A percentile compares a stretch with the other conserved stretches of the same genome.
These are phyloP conservation scores for Arbacia lixula DNA, from an alignment of 53 echinoderm and acorn worm species.

Conservation along the genomic window DNA sequence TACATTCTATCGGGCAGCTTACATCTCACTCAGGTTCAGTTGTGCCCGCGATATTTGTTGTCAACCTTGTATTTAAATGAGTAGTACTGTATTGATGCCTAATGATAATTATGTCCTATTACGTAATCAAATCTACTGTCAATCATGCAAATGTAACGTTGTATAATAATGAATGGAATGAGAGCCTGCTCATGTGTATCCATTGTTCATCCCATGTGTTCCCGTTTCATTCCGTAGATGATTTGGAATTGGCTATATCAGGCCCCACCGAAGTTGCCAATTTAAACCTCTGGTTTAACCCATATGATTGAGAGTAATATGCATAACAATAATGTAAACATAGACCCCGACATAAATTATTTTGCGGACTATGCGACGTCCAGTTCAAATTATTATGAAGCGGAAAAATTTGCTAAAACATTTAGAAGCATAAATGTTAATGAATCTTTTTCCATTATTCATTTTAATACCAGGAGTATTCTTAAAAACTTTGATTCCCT, in stretches of 20 bases:
- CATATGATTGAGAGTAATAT: neutral
- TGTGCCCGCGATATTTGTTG: neutral
- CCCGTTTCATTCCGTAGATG: neutral
- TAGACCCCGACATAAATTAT: neutral
- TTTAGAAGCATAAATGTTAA: neutral
- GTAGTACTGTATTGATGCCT: neutral
- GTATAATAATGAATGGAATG: slow-evolving; percentile 4
- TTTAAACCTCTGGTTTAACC: neutral
- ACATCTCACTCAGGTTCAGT: neutral
- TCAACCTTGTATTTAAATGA: neutral
- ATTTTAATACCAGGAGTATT: slow-evolving; percentile 12
- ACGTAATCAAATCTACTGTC: slow-evolving; percentile 1
- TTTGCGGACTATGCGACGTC: neutral
- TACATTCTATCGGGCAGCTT: neutral
- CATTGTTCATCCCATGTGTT: neutral
- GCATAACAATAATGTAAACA: neutral
- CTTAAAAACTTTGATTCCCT: slow-evolving; percentile 1
- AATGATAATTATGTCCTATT: neutral
- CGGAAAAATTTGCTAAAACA: neutral
- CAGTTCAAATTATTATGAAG: neutral
- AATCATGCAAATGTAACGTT: neutral
- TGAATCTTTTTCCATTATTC: neutral
- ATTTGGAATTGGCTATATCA: neutral
- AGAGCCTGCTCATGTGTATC: neutral
- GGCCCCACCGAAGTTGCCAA: neutral